phyloP scores from a whole-genome alignment of 2,888 invertebrate species.

The Falcaria lacertinaria region DNA sequence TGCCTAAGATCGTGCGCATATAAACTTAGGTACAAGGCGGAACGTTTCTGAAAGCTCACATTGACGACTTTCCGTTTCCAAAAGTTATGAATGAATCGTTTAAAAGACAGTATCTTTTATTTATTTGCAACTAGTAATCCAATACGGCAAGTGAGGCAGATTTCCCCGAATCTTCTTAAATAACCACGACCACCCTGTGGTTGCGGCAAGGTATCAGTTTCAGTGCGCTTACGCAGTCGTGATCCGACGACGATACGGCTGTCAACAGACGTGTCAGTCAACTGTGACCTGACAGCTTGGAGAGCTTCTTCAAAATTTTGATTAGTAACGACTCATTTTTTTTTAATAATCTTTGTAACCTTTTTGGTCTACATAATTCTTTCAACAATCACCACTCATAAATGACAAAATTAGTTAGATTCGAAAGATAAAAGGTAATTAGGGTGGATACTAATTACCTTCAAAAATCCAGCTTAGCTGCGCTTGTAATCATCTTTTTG shows the following conservation, averaged over 20 bases:
- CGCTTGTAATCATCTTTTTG: too few relatives aligned
- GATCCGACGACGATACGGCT: conserved; percentile 29
- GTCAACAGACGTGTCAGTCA: conserved; percentile 45
- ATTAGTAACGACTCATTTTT: background rate
- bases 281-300: conserved; percentile 37
- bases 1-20: too few relatives aligned
- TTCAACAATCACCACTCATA: too few relatives aligned
- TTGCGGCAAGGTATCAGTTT: conserved; percentile 44
- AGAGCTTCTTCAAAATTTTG: background rate
- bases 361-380: too few relatives aligned
- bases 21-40: background rate
- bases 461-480: too few relatives aligned
- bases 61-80: background rate
- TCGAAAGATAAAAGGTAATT: too few relatives aligned
- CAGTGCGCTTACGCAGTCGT: conserved; percentile 27
- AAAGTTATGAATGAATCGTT: background rate
- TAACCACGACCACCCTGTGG: conserved; percentile 56
- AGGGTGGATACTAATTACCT: too few relatives aligned
- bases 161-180: conserved; percentile 54
- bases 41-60: background rate
- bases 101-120: conserved; percentile 1
- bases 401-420: too few relatives aligned
- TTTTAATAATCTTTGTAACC: too few relatives aligned
- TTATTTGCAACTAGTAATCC: conserved; percentile 27
- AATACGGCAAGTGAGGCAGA: conserved; percentile 28